These are phyloP conservation scores for Xiphydria camelus DNA, from an alignment of 2,888 invertebrate species.

Conservation along the genomic window DNA sequence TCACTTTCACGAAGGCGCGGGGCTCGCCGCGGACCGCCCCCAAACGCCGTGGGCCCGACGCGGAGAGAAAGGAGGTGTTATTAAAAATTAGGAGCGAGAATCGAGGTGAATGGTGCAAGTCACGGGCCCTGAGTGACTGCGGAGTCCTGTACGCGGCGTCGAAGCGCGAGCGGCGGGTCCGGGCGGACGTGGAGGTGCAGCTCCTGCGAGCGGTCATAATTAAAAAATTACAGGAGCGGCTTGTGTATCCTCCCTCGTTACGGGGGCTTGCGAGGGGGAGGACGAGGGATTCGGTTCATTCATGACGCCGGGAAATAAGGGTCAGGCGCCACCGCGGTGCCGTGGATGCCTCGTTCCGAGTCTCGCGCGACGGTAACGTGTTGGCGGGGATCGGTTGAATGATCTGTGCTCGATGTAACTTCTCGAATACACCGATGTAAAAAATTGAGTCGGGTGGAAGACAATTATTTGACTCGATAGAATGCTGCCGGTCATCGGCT, in stretches of 20 bases:
- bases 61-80: constrained; percentile 26
- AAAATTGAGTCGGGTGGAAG: no score
- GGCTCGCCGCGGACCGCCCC: no score
- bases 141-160: background rate
- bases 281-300: constrained; percentile 30
- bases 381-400: no score
- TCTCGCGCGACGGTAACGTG: no score
- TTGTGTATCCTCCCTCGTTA: constrained; percentile 29
- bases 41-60: no score
- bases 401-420: no score
- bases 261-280: constrained; percentile 26
- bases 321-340: constrained; percentile 23
- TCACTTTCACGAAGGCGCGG: no score
- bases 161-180: constrained; percentile 8
- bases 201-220: constrained; percentile 39
- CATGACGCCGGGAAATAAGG: constrained; percentile 43
- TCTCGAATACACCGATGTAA: no score
- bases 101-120: constrained; percentile 35
- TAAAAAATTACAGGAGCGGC: constrained; percentile 51
- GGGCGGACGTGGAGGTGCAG: background rate
- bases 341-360: no score
- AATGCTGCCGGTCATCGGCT: no score
- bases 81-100: constrained; percentile 36
- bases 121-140: constrained; percentile 41
- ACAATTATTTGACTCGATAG: no score